Base-by-base conservation (phyloP, 2,797 vertebrate genomes). In the Rhadinocentrus ornatus region DNA sequence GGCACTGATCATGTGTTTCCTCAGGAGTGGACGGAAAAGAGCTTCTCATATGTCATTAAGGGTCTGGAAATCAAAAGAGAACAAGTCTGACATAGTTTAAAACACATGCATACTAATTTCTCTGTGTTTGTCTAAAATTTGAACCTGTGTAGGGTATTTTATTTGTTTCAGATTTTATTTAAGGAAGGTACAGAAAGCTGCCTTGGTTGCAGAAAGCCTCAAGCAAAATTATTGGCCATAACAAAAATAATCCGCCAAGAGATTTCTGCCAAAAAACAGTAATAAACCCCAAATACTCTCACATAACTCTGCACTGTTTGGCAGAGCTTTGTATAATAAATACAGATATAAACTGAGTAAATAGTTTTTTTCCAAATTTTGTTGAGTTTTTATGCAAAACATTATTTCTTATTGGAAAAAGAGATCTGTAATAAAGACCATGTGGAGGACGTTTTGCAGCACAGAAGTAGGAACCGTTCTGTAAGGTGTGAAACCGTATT, bases 41-140 rank as follows among this genome's bases (percentile, higher is more conserved):
- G 78, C 64, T 83, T 80, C 83, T 94, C 93, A 93, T 91, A 91
- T 93, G 93, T 91, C 92, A 88, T 93, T 89, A 80, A 87, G 81
- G 77, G 69, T 82, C 83, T 91, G 86, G 80, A 83, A 92, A 90
- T 90, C 76, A 77, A 88, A 92, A 72, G 75, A 76, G 52, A 59
- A 39, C 80, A 76, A 77, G 69, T 78, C 54, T 71, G 80, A 76
- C 74, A 71, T 77, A 69, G 69, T 81, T 64, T 52, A 50, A 71
- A 73, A 73, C 66, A 66, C 65, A 71, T 72, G 55, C 82, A 79
- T 62, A 52, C 48, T 37, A 61, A 66, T 71, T 85, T 77, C 41
- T 73, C 77, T 85, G 78, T 63, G 75, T 83, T 78, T 62, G 63
- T 66, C 52, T 16, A 7, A 67, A 41, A 66, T 77, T 81, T 46